Conservation (phyloP, 1,140 invertebrate genomes). For the Orchesella cincta region DNA sequence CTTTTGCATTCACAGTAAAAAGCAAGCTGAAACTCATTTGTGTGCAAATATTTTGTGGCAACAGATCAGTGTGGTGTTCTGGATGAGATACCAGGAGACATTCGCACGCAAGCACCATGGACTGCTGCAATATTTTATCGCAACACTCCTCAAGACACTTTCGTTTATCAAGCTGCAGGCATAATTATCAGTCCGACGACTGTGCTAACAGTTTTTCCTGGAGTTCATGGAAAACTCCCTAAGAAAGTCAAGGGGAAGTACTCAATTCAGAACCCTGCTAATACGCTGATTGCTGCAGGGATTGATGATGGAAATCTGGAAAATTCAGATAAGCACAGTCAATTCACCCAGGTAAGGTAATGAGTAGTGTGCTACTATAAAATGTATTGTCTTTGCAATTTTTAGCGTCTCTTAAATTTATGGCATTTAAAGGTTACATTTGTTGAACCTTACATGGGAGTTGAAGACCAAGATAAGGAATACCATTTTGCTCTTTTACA, state of each 20-base stretch:
- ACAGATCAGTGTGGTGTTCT: constrained; percentile 36
- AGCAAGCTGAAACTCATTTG: not conserved
- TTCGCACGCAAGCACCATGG: constrained; percentile 42
- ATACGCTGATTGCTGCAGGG: constrained; percentile 33
- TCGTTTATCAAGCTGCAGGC: constrained; percentile 24
- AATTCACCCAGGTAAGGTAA: constrained; percentile 28
- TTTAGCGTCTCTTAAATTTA: too few species aligned
- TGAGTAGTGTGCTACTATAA: not conserved
- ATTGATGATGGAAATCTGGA: constrained; percentile 27
- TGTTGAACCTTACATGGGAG: constrained; percentile 33
- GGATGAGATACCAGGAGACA: constrained; percentile 28
- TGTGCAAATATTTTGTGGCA: not conserved
- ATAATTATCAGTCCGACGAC: constrained; percentile 38
- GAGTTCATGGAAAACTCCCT: constrained; percentile 30
- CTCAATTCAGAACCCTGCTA: not conserved
- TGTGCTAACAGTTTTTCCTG: constrained; percentile 35
- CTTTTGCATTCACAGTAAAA: not conserved
- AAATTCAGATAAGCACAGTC: constrained; percentile 31
- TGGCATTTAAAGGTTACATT: constrained; percentile 24
- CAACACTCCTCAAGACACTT: not conserved
- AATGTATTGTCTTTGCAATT: not conserved
- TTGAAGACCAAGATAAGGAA: constrained; percentile 33
- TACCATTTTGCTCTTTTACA: constrained; percentile 42
- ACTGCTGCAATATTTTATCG: constrained; percentile 40
- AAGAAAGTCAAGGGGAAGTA: constrained; percentile 11